Percentiles rank a stretch among this genome's conserved stretches.
These are phyloP conservation scores for Euglossa dilemma DNA, from an alignment of 1,140 invertebrate genomes.

Conservation along the genomic window DNA sequence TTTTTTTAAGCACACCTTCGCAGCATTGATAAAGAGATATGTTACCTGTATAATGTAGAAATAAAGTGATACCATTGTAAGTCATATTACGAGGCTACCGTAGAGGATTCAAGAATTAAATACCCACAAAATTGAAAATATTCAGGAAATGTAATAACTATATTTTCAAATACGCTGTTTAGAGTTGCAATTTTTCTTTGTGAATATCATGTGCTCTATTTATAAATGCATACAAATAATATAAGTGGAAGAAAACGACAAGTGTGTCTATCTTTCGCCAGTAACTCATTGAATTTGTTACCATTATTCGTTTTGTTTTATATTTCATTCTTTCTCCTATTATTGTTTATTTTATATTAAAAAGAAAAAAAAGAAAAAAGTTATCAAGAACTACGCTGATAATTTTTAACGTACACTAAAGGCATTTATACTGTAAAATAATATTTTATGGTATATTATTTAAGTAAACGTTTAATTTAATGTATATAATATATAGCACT, in stretches of 20 bases:
- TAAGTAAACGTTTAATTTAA: constrained; percentile 3
- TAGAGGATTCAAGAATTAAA: constrained; percentile 19
- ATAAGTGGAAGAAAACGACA: constrained; percentile 11
- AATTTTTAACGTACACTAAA: not conserved
- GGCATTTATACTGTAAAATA: constrained; percentile 12
- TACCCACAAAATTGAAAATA: constrained; percentile 5
- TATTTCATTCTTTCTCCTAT: constrained; percentile 8
- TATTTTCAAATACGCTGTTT: constrained; percentile 42
- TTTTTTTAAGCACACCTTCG: constrained; percentile 49
- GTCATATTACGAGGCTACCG: constrained; percentile 15
- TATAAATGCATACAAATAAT: constrained; percentile 43
- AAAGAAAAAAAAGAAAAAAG: not conserved
- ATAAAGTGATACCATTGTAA: constrained; percentile 54
- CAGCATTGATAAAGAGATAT: constrained; percentile 42
- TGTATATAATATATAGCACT: not conserved
- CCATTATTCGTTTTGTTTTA: not conserved
- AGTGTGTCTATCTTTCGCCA: constrained; percentile 20
- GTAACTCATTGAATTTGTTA: not conserved
- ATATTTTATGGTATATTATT: not conserved
- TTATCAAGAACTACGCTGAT: not conserved
- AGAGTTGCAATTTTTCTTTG: constrained; percentile 23
- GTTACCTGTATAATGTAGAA: constrained; percentile 63
- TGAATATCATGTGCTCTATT: constrained; percentile 43
- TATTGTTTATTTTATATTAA: constrained; percentile 12
- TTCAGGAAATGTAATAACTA: constrained; percentile 39